Conservation (phyloP, 2,113 vertebrate species). For the Pavo muticus region DNA sequence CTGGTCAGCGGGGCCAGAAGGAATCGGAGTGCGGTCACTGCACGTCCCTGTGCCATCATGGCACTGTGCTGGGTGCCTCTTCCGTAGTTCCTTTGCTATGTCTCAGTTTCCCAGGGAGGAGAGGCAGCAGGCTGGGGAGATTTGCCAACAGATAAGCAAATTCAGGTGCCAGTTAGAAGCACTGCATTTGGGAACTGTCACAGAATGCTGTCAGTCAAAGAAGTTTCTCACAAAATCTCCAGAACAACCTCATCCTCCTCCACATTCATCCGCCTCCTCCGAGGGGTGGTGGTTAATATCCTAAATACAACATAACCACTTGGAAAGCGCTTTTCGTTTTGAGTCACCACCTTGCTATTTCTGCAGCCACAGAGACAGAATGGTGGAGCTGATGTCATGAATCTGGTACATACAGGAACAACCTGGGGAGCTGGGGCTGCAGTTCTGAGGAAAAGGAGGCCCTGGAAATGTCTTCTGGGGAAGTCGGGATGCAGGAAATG, state of each 20-base stretch:
- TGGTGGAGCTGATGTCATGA: conserved; percentile 46
- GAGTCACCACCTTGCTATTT: conserved; percentile 71
- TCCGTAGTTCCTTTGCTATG: not conserved
- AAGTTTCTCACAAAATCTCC: conserved; percentile 48
- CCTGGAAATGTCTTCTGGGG: not conserved
- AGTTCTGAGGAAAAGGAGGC: not conserved
- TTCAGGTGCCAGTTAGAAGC: conserved; percentile 34
- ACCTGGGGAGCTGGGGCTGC: not conserved
- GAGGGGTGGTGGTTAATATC: conserved; percentile 61
- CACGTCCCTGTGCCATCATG: rapidly evolving
- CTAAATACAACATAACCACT: conserved; percentile 60
- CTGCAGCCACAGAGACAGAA: conserved; percentile 48
- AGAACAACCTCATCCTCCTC: conserved; percentile 68
- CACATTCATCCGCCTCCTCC: conserved; percentile 40
- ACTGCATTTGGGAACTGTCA: conserved; percentile 19
- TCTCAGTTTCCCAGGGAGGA: not conserved
- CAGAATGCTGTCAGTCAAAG: conserved; percentile 53
- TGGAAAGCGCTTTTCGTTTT: conserved; percentile 56
- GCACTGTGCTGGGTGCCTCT: rapidly evolving
- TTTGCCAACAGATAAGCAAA: conserved; percentile 21
- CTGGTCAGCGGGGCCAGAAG: not conserved
- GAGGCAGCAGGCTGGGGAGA: conserved; percentile 39
- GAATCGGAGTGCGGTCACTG: not conserved
- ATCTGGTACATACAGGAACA: conserved; percentile 26
- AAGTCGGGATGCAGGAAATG: not conserved